Percentiles rank a stretch among this genome's conserved stretches.
phyloP scores from a whole-genome alignment of 1,140 invertebrate species.

The Sitophilus oryzae region DNA sequence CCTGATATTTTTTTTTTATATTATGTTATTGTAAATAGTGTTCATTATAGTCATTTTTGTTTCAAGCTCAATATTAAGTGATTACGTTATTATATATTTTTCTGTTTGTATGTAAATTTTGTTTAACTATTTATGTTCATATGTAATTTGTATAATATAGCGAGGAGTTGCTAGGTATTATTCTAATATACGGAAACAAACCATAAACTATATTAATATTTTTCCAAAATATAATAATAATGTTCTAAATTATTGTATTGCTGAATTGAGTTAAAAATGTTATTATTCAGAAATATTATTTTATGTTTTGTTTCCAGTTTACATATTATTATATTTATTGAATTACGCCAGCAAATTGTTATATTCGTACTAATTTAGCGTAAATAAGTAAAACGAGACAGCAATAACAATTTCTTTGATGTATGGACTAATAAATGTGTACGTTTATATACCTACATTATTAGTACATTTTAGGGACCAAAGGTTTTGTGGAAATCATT shows the following conservation, averaged over 20 bases:
- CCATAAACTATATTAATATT: too few relatives aligned
- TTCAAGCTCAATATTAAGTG: constrained; percentile 29
- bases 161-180: background rate
- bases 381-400: background rate
- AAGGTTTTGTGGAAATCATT: constrained; percentile 41
- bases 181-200: too few relatives aligned
- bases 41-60: constrained; percentile 28
- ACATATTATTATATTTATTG: too few relatives aligned
- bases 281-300: too few relatives aligned
- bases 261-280: too few relatives aligned
- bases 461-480: constrained; percentile 37
- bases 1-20: constrained; percentile 20
- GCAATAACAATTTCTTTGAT: constrained; percentile 1
- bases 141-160: background rate
- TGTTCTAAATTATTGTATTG: too few relatives aligned
- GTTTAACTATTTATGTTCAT: constrained; percentile 10
- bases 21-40: constrained; percentile 22
- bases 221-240: too few relatives aligned
- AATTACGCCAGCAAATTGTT: background rate
- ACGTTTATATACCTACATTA: constrained; percentile 15
- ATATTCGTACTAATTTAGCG: background rate
- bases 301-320: background rate
- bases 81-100: background rate
- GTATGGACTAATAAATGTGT: constrained; percentile 9
- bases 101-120: constrained; percentile 6